Base-by-base conservation (phyloP, 2,113 vertebrate species). In the Sorex fumeus region DNA sequence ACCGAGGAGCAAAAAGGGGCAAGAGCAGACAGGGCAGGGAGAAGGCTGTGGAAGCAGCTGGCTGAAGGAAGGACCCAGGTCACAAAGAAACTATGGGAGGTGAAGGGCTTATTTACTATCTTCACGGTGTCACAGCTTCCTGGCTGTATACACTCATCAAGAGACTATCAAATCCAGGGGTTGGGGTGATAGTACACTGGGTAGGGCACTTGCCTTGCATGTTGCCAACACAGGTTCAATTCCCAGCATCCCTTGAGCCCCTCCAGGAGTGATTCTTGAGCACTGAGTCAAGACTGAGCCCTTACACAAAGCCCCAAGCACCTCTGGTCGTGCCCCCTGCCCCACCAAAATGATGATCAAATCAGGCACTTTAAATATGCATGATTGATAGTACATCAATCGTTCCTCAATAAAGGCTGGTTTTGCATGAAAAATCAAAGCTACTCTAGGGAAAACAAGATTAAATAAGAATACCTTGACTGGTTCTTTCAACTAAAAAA, bases 401-500 rank as follows among this genome's bases (percentile, higher is more conserved):
- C 90, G 78, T 67, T 81, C 4, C 9, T 87, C 74, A 84, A 78
- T 84, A 81, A 81, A 93, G 79, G n/a, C 21, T 72, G 4, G 25
- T 72, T 84, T 71, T 80, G n/a, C 12, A 32, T 32, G 13, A 32
- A 32, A 10, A 91, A 71, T 90, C 82, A 93, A 90, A 78, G 25
- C 92, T 87, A 87, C 19, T 21, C 6, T 27, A 57, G 79, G 30
- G 12, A 50, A 80, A 76, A 82, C 47, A 25, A 84, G 71, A 90
- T 87, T 69, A 87, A 82, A 70, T 27, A 64, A 75, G 84, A 69
- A 62, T 75, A 87, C 66, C 60, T 80, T 74, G 66, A 36, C 25
- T 60, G 50, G 72, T 80, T 95, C 92, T 92, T 85, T 91, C 72
- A 79, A 93, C 57, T 93, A n/a, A 93, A 74, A 93, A 40, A 90